Conservation (phyloP, 2,888 invertebrate genomes). For the Drosophila helvetica region DNA sequence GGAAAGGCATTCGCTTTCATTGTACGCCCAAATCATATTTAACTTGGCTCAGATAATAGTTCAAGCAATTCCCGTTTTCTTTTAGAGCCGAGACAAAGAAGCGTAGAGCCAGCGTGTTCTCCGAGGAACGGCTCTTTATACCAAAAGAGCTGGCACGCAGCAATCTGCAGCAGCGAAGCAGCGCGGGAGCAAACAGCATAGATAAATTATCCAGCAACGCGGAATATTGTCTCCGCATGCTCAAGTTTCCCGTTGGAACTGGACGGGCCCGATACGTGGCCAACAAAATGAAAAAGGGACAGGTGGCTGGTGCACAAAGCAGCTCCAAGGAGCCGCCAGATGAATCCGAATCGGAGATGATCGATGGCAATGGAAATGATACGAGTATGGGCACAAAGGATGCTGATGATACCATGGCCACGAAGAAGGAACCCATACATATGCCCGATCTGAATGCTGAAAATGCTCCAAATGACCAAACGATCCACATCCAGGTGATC, state of each 20-base stretch:
- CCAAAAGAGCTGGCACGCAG: conserved; percentile 66
- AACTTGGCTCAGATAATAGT: background rate
- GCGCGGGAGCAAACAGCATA: background rate
- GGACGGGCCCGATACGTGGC: conserved; percentile 69
- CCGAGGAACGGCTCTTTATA: conserved; percentile 59
- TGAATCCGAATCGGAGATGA: background rate
- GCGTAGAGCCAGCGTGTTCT: conserved; percentile 65
- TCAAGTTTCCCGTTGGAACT: conserved; percentile 62
- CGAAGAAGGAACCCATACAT: conserved; percentile 34
- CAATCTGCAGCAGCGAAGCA: conserved; percentile 42
- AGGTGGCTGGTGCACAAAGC: background rate
- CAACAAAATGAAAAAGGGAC: conserved; percentile 31
- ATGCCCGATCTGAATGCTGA: conserved; percentile 32
- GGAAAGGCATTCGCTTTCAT: conserved; percentile 71
- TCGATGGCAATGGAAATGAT: background rate
- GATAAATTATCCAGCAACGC: conserved; percentile 20
- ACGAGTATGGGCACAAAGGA: background rate
- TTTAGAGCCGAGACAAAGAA: conserved; percentile 72
- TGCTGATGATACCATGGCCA: background rate
- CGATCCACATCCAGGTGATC: background rate
- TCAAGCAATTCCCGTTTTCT: background rate
- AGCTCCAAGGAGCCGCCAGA: background rate
- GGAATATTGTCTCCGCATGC: conserved; percentile 49
- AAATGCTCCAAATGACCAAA: background rate
- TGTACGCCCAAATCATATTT: conserved; percentile 53